Conservation (phyloP, 2,797 vertebrate species). For the Falco berigora region DNA sequence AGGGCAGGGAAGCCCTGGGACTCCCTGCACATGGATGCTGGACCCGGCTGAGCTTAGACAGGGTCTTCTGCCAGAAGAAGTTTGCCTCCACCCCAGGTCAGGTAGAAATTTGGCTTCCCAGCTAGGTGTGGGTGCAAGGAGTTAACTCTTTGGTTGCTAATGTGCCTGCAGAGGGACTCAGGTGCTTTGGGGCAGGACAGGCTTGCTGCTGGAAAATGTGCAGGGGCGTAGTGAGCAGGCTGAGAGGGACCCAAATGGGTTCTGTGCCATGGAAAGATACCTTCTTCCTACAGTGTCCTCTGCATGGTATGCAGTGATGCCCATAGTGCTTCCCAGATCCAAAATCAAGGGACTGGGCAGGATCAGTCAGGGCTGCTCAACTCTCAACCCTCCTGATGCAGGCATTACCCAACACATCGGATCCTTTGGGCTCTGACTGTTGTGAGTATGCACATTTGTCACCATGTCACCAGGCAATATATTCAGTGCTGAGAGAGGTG, state of each 20-base stretch:
- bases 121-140: background rate
- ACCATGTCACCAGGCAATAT: rapidly evolving
- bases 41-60: background rate
- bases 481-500: background rate
- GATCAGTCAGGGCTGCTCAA: background rate
- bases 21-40: rapidly evolving
- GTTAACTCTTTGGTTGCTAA: background rate
- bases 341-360: background rate
- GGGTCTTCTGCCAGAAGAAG: background rate
- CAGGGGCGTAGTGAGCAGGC: rapidly evolving
- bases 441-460: background rate
- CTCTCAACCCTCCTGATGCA: background rate
- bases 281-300: background rate
- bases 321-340: background rate
- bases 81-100: background rate
- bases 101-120: background rate
- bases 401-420: background rate
- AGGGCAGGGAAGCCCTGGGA: background rate
- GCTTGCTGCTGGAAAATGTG: background rate
- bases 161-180: background rate
- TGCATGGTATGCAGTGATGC: rapidly evolving
- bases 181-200: rapidly evolving
- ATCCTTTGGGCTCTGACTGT: background rate
- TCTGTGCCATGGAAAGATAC: background rate
- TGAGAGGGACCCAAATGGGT: background rate